A percentile compares a stretch with the other conserved stretches of the same genome.
Evolutionary conservation across 23 tunicate genomes (phyloP).

Genomic region (Ciona savignyi): DNA sequence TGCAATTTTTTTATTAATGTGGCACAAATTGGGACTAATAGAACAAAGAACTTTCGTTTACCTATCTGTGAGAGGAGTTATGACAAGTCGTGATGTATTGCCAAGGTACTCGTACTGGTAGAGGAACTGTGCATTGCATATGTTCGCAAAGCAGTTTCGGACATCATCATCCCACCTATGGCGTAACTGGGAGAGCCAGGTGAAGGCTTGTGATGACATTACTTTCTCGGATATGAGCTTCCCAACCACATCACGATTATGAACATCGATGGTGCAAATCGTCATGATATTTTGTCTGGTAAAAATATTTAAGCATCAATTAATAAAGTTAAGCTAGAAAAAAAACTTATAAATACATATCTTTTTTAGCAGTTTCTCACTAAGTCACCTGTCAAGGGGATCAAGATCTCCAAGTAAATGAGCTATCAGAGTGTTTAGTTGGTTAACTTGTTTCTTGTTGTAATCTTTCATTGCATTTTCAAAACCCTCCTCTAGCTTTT

Average conservation of each 20-base stretch:
- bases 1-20: too few species aligned
- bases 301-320: neutral
- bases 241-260: constrained; percentile 88
- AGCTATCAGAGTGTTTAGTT: constrained; percentile 70
- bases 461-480: constrained; percentile 97
- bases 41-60: too few species aligned
- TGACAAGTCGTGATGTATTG: constrained; percentile 78
- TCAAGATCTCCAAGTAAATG: constrained; percentile 60
- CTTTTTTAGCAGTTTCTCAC: too few species aligned
- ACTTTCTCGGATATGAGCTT: constrained; percentile 76
- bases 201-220: constrained; percentile 71
- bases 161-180: constrained; percentile 88
- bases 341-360: too few species aligned
- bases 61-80: constrained; percentile 94
- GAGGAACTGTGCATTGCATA: constrained; percentile 86
- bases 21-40: too few species aligned
- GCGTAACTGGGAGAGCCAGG: constrained; percentile 88
- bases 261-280: constrained; percentile 89
- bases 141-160: constrained; percentile 75
- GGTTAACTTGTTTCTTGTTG: constrained; percentile 86
- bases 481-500: constrained; percentile 91
- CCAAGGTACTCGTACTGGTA: constrained; percentile 91
- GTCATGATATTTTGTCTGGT: constrained; percentile 91
- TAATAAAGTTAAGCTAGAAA: neutral
- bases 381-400: constrained; percentile 61